Base-by-base conservation (phyloP, 2,888 invertebrate genomes). In the Lycaena phlaeas region DNA sequence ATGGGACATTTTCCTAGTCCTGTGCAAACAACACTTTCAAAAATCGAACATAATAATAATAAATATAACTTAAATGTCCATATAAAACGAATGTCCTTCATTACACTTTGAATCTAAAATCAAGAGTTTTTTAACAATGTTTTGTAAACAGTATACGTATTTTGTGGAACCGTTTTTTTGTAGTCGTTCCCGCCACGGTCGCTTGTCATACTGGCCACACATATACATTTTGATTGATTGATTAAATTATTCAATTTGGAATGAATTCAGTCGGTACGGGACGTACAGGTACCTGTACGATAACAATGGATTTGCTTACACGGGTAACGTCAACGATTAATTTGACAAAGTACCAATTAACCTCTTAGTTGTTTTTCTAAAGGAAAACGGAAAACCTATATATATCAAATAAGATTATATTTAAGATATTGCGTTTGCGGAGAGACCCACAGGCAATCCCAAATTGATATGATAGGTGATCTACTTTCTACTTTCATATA, bases 1-100 rank as follows among this genome's bases (percentile, higher is more conserved):
- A 87, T 86, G 3, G 91, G 91, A 56, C 92, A 92, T 57, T 85
- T 87, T 46, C 92, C 91, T 28, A 91, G 73, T 30, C 90, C 90
- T 36, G 86, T 77, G 44, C 65, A 57, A 22, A 63, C 45, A 44
- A 61, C 76, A n/a, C 60, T 57, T 40, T 59, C 60, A 17, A 64
- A 46, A 30, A 68, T 44, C 14, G 58, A 55, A 44, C 63, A 64
- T 43, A 74, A 56, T 43, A 74, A 51, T 42, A 73, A 44, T 28
- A 72, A 52, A 46, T 57, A 61, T 36, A 68, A 43, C 50, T 58
- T 56, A 26, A 51, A 50, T 36, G 52, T 55, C 38, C 51, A 52
- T 30, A 52, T 60, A 56, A 67, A 58, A 53, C 71, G 60, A 48
- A 72, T 71, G 60, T 72, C 74, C 43, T 74, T 76, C 82, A 79